Evolutionary conservation across 1,140 invertebrate species (phyloP).

Genomic region (Cardiocondyla obscurior): DNA sequence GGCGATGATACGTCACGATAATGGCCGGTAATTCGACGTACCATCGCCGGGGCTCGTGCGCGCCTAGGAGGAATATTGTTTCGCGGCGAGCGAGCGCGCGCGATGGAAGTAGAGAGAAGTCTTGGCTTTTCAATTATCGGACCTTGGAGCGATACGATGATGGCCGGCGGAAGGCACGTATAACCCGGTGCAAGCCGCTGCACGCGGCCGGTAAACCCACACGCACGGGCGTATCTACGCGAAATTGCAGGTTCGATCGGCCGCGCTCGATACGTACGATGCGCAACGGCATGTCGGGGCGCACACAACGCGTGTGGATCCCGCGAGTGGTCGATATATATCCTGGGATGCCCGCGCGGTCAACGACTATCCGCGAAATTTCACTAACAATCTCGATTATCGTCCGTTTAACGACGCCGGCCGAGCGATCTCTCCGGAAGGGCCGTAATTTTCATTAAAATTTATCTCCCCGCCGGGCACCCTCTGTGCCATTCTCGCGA

Average conservation of each 20-base stretch:
- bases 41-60: constrained; percentile 65
- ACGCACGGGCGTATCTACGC: constrained; percentile 61
- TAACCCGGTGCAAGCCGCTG: constrained; percentile 54
- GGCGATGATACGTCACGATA: constrained; percentile 79
- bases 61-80: constrained; percentile 74
- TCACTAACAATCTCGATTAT: constrained; percentile 15
- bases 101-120: constrained; percentile 61
- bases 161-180: constrained; percentile 59
- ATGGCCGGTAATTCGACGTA: constrained; percentile 78
- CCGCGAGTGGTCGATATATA: constrained; percentile 19
- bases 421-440: neutral
- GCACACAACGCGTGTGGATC: constrained; percentile 18
- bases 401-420: neutral
- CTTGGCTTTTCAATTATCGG: constrained; percentile 75
- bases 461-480: neutral
- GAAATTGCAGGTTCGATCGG: constrained; percentile 59
- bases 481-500: neutral
- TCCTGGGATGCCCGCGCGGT: neutral
- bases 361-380: constrained; percentile 1
- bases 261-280: constrained; percentile 27
- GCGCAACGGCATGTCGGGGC: constrained; percentile 17
- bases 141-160: constrained; percentile 70
- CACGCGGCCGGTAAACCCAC: constrained; percentile 65
- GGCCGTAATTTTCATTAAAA: constrained; percentile 3
- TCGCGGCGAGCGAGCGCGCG: constrained; percentile 43